Evolutionary conservation across 2,113 vertebrate species (phyloP).

Genomic region (Oryzias curvinotus): DNA sequence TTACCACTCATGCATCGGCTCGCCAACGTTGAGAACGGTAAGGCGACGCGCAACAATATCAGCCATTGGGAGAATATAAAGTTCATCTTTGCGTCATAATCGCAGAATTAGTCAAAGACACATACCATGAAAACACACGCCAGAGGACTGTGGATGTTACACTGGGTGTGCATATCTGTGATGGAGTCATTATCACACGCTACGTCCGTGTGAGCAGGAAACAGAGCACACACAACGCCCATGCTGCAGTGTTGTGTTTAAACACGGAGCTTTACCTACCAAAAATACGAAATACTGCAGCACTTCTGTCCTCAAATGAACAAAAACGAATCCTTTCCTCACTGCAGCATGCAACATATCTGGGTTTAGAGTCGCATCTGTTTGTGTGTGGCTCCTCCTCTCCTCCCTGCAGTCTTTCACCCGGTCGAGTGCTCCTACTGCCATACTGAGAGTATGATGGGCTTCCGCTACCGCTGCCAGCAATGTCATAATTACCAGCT

Average conservation of each 20-base stretch:
- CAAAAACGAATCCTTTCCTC: constrained; percentile 20
- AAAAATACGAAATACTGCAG: not conserved
- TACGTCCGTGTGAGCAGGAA: constrained; percentile 19
- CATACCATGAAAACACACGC: constrained; percentile 7
- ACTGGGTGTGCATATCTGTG: constrained; percentile 20
- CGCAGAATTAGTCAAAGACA: constrained; percentile 23
- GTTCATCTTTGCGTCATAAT: constrained; percentile 50
- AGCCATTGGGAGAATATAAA: constrained; percentile 18
- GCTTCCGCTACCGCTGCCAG: constrained; percentile 99
- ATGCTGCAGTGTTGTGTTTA: constrained; percentile 2
- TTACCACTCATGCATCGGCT: constrained; percentile 96
- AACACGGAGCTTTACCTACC: constrained; percentile 1
- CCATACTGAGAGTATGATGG: constrained; percentile 99
- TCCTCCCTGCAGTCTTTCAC: constrained; percentile 89
- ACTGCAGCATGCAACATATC: constrained; percentile 31
- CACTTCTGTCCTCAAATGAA: constrained; percentile 33
- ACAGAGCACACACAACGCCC: constrained; percentile 1
- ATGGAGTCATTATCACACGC: constrained; percentile 20
- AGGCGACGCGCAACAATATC: constrained; percentile 40
- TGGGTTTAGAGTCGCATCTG: constrained; percentile 40
- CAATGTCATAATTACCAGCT: constrained; percentile 99
- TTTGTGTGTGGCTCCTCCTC: constrained; percentile 44
- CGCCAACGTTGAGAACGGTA: constrained; percentile 98
- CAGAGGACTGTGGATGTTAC: constrained; percentile 6
- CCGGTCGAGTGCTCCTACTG: constrained; percentile 98